Evolutionary conservation across 2,888 invertebrate genomes (phyloP).

Genomic region (Diarsia dahlii): DNA sequence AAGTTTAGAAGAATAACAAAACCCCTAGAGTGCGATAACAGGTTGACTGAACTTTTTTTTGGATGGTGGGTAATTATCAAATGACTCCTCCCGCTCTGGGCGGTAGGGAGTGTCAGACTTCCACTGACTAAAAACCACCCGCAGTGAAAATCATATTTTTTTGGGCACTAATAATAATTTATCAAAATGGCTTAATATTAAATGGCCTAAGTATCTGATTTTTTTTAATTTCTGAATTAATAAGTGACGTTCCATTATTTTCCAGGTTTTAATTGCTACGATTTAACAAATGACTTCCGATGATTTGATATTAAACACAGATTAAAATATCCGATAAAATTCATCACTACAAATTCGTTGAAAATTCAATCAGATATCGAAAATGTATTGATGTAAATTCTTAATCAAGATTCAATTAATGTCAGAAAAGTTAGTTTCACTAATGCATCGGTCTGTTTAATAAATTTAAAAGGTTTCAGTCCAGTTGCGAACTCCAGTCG

Average conservation of each 20-base stretch:
- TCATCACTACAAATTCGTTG: neutral
- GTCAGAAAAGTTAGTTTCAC: conserved; percentile 25
- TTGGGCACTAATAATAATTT: too few species aligned
- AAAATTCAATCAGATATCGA: conserved; percentile 9
- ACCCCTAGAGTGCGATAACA: too few species aligned
- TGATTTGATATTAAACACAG: conserved; percentile 24
- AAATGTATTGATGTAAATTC: neutral
- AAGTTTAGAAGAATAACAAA: neutral
- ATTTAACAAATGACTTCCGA: neutral
- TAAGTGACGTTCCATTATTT: neutral
- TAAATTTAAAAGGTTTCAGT: conserved; percentile 40
- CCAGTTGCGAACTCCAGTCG: conserved; percentile 20
- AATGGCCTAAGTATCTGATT: too few species aligned
- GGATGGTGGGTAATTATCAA: too few species aligned
- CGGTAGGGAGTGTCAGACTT: too few species aligned
- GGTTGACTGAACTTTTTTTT: too few species aligned
- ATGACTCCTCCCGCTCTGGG: too few species aligned
- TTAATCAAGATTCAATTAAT: conserved; percentile 33
- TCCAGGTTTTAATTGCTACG: neutral
- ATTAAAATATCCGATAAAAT: conserved; percentile 11
- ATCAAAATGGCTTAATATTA: too few species aligned
- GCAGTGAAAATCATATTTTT: neutral
- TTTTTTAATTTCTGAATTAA: neutral
- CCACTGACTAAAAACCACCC: too few species aligned
- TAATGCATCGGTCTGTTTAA: conserved; percentile 51